Evolutionary conservation across 2,888 invertebrate species (phyloP), one percentile per base, ranked within the genome.

Genomic region (Oscheius sp.): DNA sequence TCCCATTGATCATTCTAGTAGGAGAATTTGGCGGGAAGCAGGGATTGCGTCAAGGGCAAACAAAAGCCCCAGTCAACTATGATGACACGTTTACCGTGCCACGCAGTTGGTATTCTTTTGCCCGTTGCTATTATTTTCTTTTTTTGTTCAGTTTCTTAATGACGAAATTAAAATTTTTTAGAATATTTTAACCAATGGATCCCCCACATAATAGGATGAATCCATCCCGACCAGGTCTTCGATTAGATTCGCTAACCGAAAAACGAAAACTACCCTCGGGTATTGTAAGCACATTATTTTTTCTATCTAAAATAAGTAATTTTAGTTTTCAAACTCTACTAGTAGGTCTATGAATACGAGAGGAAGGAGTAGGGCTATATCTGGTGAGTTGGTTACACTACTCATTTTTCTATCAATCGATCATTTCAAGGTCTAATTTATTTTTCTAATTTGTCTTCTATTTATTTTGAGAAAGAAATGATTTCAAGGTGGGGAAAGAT

Each of bases 301-400:
- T 8, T 8, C 36, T 14, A 36, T 8, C 8, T 36, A 36, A 9
- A 36, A 36, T 9, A 36, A 20, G 8, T 14, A 9, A 8, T 57
- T 59, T 59, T 17, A 59, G 59, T 59, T 59, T 44, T 59, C 59
- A 24, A 59, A 41, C n/a, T 59, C 59, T 30, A 49, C 63, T 22
- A 38, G 36, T 26, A 33, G 63, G 20, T 50, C 63, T 32, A 50
- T 64, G 51, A 64, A 64, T 38, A 50, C 63, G 22, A 20, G 50
- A 50, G 63, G 63, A 20, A 49, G 63, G 28, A 50, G 33, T 24
- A 20, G 63, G 17, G 36, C 49, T n/a, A 51, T 51, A 24, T 64
- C 63, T 22, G 63, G 63, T 64, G n/a, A n/a, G n/a, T n/a, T n/a
- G n/a, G n/a, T n/a, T n/a, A n/a, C n/a, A n/a, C 26, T 22, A 51